Base-by-base conservation (phyloP, 2,113 vertebrate species). In the Halcyon senegalensis region DNA sequence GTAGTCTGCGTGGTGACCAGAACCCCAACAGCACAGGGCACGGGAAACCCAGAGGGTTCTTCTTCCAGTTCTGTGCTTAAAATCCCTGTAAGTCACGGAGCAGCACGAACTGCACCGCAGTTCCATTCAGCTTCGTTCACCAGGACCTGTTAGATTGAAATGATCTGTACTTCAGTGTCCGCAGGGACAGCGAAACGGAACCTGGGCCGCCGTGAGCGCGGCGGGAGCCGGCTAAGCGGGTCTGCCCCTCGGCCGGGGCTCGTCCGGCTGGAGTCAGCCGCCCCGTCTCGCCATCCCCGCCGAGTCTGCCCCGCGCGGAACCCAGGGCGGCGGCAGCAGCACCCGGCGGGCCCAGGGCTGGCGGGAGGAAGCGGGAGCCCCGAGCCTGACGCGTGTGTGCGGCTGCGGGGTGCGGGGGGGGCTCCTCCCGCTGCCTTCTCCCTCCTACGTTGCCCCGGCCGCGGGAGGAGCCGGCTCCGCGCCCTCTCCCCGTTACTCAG, bases 141-240 rank as follows among this genome's bases (percentile, higher is more conserved):
- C n/a, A 13, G 3, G 3, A 56, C 20, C 10, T 58, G 17, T 25
- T 30, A 5, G 11, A 17, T 1, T 7, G 64, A 30, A 39, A 13
- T 12, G 6, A 14, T 5, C 19, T 5, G 28, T 24, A 11, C 9
- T 5, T 31, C 1, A 8, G 10, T 2, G 21, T 18, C 41, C 8
- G 13, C 5, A 28, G 50, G 48, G 23, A 8, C 37, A 21, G 28
- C 13, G 7, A 19, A 16, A 14, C 2, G 3, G 1, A 11, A 14
- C 1, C 19, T 0, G 50, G 51, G 17, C 81, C 5, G 6, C 23
- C 2, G 16, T 9, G 35, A 35, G 13, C 1, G 25, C 1, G n/a
- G 55, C 55, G 33, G 44, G 33, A 53, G 16, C 1, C 1, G 4
- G 46, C 27, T 15, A 1, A 8, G n/a, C 1, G 16, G 11, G 19